Evolutionary conservation across 2,113 vertebrate species (phyloP).

Genomic region (Seriola dumerili): DNA sequence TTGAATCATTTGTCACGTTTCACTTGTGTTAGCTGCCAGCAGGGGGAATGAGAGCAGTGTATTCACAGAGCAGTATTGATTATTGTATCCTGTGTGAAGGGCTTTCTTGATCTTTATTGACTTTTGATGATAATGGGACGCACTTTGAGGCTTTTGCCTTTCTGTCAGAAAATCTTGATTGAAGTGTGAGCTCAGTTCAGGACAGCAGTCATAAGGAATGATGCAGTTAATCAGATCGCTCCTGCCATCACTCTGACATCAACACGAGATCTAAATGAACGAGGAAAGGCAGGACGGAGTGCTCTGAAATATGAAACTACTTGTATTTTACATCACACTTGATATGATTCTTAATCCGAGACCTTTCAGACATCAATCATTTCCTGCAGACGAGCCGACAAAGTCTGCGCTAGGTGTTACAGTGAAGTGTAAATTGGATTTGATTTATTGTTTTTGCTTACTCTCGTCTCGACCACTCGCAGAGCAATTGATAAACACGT

Average conservation of each 20-base stretch:
- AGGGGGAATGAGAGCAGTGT: slow-evolving; percentile 1
- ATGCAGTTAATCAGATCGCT: slow-evolving; percentile 1
- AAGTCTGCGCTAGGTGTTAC: slow-evolving; percentile 25
- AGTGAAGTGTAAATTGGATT: slow-evolving; percentile 10
- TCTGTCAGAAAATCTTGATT: slow-evolving; percentile 31
- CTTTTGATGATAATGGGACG: slow-evolving; percentile 55
- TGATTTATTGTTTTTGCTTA: slow-evolving; percentile 43
- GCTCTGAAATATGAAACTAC: slow-evolving; percentile 4
- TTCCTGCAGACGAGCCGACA: slow-evolving; percentile 3
- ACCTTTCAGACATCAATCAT: slow-evolving; percentile 43
- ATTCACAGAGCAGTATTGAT: slow-evolving; percentile 44
- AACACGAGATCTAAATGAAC: slow-evolving; percentile 10
- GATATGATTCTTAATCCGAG: slow-evolving; percentile 29
- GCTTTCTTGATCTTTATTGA: slow-evolving; percentile 57
- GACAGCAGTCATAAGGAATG: slow-evolving; percentile 1
- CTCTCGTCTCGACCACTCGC: neutral
- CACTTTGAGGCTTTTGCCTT: slow-evolving; percentile 10
- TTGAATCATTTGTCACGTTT: slow-evolving; percentile 28
- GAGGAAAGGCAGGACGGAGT: slow-evolving; percentile 3
- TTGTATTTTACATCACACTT: slow-evolving; percentile 16
- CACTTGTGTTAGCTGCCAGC: slow-evolving; percentile 7
- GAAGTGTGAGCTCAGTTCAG: slow-evolving; percentile 33
- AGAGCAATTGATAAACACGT: slow-evolving; percentile 40
- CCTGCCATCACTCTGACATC: neutral
- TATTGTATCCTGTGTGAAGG: slow-evolving; percentile 21